Evolutionary conservation across 2,888 invertebrate genomes (phyloP), one percentile per base, ranked within the genome.

Genomic region (Cantharis rufa): DNA sequence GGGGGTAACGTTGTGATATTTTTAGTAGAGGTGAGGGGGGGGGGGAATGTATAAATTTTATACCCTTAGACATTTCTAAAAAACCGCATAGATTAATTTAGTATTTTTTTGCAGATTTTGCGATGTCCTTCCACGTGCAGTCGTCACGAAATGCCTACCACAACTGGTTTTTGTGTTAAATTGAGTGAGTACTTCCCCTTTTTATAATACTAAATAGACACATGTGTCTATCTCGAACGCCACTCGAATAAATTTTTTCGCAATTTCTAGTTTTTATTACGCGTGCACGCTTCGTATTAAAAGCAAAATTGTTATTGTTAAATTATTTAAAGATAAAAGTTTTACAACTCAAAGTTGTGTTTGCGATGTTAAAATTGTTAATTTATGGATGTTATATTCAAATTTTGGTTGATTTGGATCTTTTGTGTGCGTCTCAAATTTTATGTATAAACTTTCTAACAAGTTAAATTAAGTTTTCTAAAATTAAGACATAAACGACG

Each of bases 391-490:
- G 64, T 66, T 21, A 66, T 66, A 66, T 66, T 66, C 21, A 21
- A 66, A 24, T 66, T 66, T 66, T 66, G 15, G 64, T 15, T 24
- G 64, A 66, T 66, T 66, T 15, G 64, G 21, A 66, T 66, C 64
- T 66, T 66, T 66, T 66, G 64, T 66, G 64, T 24, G 63, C 64
- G 18, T 66, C 18, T 21, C 21, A 21, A 66, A 66, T 66, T 66
- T 66, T 66, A 66, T 66, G 64, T 66, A 15, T 66, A 66, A 66
- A 66, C 64, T 66, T 66, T 66, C 13, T 66, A 66, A 66, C 64
- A 66, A 66, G 64, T 66, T 66, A 66, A 24, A 66, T 66, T 21
- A 66, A 24, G 18, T 66, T 16, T 18, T 66, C 18, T 66, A 66
- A 66, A 66, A 66, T 66, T 18, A 21, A 66, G 64, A 66, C 64